A percentile compares a stretch with the other conserved stretches of the same genome.
Evolutionary conservation across 2,113 vertebrate genomes (phyloP).

Genomic region (Bos taurus): ARS-UCD2.0 NC_037339.1:86091501-86092000

Average conservation of each 20-base stretch:
- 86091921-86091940: fast-evolving
- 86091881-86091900: fast-evolving
- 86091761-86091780: not conserved
- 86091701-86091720: not conserved
- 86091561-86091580: too few species aligned
- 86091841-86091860: not conserved
- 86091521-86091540: not conserved
- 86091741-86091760: not conserved
- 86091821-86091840: not conserved
- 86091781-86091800: not conserved
- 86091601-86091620: not conserved
- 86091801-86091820: not conserved
- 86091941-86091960: too few species aligned
- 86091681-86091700: not conserved
- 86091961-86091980: too few species aligned
- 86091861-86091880: fast-evolving
- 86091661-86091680: not conserved
- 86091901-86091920: fast-evolving
- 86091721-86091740: not conserved
- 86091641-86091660: not conserved
- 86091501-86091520: not conserved
- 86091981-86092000: not conserved
- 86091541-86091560: not conserved
- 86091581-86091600: not conserved
- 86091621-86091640: not conserved